Evolutionary conservation across 2,797 vertebrate species (phyloP), one percentile per base, ranked within the genome.

Genomic region (Cirrhinus molitorella): DNA sequence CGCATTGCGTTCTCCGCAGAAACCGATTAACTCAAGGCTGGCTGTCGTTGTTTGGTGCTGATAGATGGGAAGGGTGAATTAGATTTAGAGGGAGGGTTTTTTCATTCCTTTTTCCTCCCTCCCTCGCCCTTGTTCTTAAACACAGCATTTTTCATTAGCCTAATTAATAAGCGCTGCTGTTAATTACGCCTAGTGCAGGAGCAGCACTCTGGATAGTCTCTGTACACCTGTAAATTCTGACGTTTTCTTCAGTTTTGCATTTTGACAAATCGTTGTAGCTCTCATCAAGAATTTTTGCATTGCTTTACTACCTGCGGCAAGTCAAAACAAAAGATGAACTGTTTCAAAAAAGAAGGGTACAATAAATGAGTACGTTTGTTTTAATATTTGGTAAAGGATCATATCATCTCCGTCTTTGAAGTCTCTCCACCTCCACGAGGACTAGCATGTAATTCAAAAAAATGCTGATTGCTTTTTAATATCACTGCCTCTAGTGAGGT

Each of bases 401-500:
- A 37, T 43, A 74, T 74, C 45, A 65, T 28, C 65, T 75, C 19
- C 43, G 51, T 67, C 67, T 84, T 84, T 63, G 55, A 71, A 86
- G 63, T 78, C 81, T 87, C 89, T 85, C 53, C 65, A 80, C 28
- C 19, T 88, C 86, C 89, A 85, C 76, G 77, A 91, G 85, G 85
- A 91, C 87, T 83, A 66, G 80, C 86, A 89, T 92, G 87, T 92
- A 86, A 90, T 91, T 93, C 86, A 89, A 86, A 92, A 91, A 84
- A 91, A 89, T 84, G 80, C 89, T 92, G 91, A 95, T 94, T 93
- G 92, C 90, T 92, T 95, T 95, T 94, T 95, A 94, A 94, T 93
- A 94, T 91, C 92, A 88, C 67, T 66, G 91, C 92, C 92, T 88
- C 65, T 47, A 75, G 93, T 89, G 40, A 82, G 88, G 90, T 89